Conservation (phyloP, 2,113 vertebrate species). For the Seriola dumerili region DNA sequence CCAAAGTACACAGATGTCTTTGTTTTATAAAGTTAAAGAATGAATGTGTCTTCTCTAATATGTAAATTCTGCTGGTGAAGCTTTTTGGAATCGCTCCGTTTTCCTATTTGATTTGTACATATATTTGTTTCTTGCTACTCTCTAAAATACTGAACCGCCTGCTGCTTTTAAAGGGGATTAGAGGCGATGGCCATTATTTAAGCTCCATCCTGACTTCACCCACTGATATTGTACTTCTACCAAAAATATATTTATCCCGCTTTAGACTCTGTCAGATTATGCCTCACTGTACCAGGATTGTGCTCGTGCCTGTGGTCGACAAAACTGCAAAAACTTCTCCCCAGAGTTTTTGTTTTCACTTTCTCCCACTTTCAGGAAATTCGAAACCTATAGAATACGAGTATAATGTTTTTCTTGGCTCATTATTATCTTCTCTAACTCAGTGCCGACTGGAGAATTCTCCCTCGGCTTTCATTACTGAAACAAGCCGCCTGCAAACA, state of each 20-base stretch:
- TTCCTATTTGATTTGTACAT: neutral
- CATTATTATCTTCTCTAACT: neutral
- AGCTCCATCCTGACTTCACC: slow-evolving; percentile 15
- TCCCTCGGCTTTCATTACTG: slow-evolving; percentile 34
- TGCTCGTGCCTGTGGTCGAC: neutral
- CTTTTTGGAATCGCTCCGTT: neutral
- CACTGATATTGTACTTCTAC: slow-evolving; percentile 4
- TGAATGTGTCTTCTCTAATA: neutral
- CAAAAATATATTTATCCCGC: slow-evolving; percentile 26
- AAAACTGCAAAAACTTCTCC: neutral
- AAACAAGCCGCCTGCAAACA: slow-evolving; percentile 24
- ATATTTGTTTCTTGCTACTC: neutral
- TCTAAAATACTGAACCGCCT: neutral
- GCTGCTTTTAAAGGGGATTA: slow-evolving; percentile 52
- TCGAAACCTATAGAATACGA: neutral
- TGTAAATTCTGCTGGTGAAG: neutral
- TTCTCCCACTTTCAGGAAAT: neutral
- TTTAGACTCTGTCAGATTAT: neutral
- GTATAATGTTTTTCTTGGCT: neutral
- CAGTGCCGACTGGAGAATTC: neutral
- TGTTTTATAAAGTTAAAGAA: neutral
- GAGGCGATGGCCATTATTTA: slow-evolving; percentile 26
- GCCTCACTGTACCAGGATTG: neutral
- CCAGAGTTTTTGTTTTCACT: neutral
- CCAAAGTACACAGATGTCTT: neutral